Percentiles rank a stretch among this genome's conserved stretches.
phyloP scores from a whole-genome alignment of 1,140 invertebrate species.

The Pseudomyrmex cubaensis region DNA sequence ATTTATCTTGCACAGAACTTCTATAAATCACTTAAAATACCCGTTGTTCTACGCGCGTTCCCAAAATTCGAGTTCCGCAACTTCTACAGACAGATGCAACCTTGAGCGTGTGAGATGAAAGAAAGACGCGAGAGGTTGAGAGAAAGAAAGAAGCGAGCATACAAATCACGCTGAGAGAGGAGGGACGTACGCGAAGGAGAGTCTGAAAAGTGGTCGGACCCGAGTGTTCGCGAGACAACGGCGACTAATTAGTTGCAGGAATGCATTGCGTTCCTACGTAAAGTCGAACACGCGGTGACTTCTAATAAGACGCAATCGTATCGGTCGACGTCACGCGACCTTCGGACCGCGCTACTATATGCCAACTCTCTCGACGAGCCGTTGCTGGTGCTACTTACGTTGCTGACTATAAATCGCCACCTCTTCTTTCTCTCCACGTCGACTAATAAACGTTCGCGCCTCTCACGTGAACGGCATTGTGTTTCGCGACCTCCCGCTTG shows the following conservation, averaged over 20 bases:
- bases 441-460: conserved; percentile 73
- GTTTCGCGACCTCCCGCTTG: conserved; percentile 60
- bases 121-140: conserved; percentile 11
- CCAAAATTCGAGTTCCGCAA: background rate
- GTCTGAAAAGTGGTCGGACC: conserved; percentile 30
- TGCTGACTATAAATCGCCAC: conserved; percentile 63
- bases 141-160: conserved; percentile 7
- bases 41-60: background rate
- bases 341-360: conserved; percentile 57
- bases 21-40: too few species aligned
- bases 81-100: background rate
- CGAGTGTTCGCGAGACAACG: conserved; percentile 55
- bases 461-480: conserved; percentile 76
- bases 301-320: conserved; percentile 71
- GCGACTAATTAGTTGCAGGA: conserved; percentile 80
- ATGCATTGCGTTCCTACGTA: conserved; percentile 76
- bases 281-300: conserved; percentile 76
- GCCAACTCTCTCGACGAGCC: background rate
- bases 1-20: too few species aligned
- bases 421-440: conserved; percentile 25
- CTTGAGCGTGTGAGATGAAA: background rate
- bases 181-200: background rate
- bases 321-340: conserved; percentile 67
- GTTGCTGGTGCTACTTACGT: conserved; percentile 36
- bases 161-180: conserved; percentile 14